phyloP scores from a whole-genome alignment of 1,140 invertebrate species.

The Bombus fervidus region DNA sequence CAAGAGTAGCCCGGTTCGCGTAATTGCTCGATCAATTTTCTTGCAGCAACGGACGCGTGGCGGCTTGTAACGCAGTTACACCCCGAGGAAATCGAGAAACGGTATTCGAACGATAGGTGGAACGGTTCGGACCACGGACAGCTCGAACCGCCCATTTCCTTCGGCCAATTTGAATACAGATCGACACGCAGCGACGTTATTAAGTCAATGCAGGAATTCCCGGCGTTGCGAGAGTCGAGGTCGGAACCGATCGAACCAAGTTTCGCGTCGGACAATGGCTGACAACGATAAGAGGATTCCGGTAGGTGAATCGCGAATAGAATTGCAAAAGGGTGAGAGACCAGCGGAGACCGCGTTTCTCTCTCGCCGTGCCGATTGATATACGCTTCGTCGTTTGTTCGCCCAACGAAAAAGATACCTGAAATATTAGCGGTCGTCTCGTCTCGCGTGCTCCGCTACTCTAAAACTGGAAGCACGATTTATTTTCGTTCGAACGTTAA shows the following conservation, averaged over 20 bases:
- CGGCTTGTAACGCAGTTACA: slow-evolving; percentile 18
- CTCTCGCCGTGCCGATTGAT: slow-evolving; percentile 16
- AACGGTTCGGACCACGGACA: neutral
- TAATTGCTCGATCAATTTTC: slow-evolving; percentile 64
- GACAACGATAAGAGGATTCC: slow-evolving; percentile 47
- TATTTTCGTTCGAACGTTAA: slow-evolving; percentile 41
- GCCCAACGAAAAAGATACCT: neutral
- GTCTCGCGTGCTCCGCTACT: neutral
- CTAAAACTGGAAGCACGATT: slow-evolving; percentile 23
- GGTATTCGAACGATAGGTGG: neutral
- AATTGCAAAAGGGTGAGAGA: slow-evolving; percentile 11
- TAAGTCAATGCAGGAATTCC: slow-evolving; percentile 47
- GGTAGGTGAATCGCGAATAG: slow-evolving; percentile 12
- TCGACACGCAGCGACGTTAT: slow-evolving; percentile 42
- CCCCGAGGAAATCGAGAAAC: slow-evolving; percentile 25
- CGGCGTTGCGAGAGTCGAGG: neutral
- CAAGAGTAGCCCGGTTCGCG: slow-evolving; percentile 41
- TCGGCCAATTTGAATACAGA: slow-evolving; percentile 43
- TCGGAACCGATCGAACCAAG: slow-evolving; percentile 16
- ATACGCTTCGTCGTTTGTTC: neutral
- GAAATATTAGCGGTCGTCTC: neutral
- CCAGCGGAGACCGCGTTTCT: neutral
- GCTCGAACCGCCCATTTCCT: slow-evolving; percentile 10
- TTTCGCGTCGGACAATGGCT: slow-evolving; percentile 37
- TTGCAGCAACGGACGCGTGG: slow-evolving; percentile 27